Evolutionary conservation across 1,140 invertebrate genomes (phyloP).

Genomic region (Drosophila tsacasi): DNA sequence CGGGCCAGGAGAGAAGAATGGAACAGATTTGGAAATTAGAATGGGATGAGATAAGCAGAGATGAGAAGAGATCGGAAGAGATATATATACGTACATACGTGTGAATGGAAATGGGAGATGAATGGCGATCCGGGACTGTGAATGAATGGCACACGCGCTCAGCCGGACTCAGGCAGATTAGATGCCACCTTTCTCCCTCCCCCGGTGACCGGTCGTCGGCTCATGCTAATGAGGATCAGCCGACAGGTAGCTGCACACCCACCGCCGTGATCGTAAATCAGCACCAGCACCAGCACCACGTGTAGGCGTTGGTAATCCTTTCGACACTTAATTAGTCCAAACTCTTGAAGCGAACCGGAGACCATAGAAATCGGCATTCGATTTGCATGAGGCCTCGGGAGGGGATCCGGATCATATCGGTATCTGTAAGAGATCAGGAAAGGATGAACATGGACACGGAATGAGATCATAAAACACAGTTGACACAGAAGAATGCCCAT

Average conservation of each 20-base stretch:
- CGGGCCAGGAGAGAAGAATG: conserved; percentile 7
- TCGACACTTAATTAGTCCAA: conserved; percentile 74
- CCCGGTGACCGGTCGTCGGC: conserved; percentile 28
- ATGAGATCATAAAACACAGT: conserved; percentile 43
- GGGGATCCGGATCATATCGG: not conserved
- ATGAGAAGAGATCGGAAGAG: not conserved
- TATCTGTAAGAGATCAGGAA: not conserved
- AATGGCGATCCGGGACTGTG: conserved; percentile 7
- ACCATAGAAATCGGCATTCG: conserved; percentile 56
- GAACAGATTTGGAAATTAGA: conserved; percentile 48
- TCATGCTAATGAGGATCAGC: conserved; percentile 55
- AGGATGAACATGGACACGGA: not conserved
- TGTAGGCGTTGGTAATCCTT: conserved; percentile 69
- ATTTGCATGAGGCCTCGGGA: conserved; percentile 2
- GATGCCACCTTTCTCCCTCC: conserved; percentile 27
- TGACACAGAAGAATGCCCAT: not conserved
- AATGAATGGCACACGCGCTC: conserved; percentile 46
- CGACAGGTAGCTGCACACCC: conserved; percentile 34
- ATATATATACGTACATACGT: too few relatives aligned
- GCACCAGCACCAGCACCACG: conserved; percentile 18
- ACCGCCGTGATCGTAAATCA: conserved; percentile 58
- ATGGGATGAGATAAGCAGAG: conserved; percentile 38
- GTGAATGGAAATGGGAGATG: conserved; percentile 19
- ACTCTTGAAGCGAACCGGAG: conserved; percentile 30
- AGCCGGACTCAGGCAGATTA: conserved; percentile 18